A percentile compares a stretch with the other conserved stretches of the same genome.
Conservation (phyloP, 2,888 invertebrate species). For the Monoplex corrugatus region DNA sequence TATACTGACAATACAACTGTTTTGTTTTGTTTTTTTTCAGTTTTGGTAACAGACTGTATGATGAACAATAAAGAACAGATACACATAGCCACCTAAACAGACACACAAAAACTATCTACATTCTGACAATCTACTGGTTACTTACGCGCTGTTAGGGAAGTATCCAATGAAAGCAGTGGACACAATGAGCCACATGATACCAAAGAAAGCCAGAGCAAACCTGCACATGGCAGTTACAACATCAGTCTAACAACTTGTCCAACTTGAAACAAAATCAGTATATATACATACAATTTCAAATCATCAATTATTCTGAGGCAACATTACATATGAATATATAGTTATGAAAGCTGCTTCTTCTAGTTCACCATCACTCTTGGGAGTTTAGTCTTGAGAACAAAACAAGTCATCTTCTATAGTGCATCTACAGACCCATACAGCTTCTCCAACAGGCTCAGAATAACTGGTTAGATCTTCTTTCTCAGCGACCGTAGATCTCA, state of each 20-base stretch:
- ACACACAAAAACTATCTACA: not conserved
- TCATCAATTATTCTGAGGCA: too few species aligned
- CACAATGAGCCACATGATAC: constrained; percentile 73
- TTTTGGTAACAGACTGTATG: not conserved
- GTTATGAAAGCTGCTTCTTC: too few species aligned
- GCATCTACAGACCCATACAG: too few species aligned
- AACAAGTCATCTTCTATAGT: too few species aligned
- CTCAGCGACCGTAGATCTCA: not conserved
- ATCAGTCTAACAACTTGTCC: not conserved
- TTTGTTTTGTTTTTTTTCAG: too few species aligned
- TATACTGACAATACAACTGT: too few species aligned
- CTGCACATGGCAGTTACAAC: constrained; percentile 59
- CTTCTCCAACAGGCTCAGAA: too few species aligned
- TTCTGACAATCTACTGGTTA: constrained; percentile 38
- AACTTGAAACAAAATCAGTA: not conserved
- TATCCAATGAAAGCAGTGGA: constrained; percentile 80
- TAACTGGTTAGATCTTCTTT: not conserved
- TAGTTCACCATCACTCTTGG: too few species aligned
- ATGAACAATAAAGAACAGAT: not conserved
- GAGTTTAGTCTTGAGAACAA: too few species aligned
- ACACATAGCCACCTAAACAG: not conserved
- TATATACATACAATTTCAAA: not conserved
- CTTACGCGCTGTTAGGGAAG: constrained; percentile 78
- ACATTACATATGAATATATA: too few species aligned
- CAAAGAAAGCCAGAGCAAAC: constrained; percentile 69